A percentile compares a stretch with the other conserved stretches of the same genome.
phyloP scores from a whole-genome alignment of 2,797 vertebrate species.

The Melanotaenia nigrans region DNA sequence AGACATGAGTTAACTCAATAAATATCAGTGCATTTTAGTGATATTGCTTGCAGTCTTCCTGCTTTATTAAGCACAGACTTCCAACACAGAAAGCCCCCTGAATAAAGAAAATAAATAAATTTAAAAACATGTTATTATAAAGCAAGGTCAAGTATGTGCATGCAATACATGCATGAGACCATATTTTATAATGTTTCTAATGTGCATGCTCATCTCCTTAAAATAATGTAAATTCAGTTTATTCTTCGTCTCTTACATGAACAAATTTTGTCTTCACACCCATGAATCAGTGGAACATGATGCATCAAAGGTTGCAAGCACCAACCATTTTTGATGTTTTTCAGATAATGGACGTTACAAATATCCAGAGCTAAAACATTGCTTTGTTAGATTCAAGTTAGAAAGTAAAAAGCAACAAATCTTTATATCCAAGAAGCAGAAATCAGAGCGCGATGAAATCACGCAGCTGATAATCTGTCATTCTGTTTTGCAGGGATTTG shows the following conservation, averaged over 20 bases:
- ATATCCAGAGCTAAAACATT: neutral
- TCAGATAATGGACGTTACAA: neutral
- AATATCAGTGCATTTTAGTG: neutral
- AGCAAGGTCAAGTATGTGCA: neutral
- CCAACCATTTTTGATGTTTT: neutral
- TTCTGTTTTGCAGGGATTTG: constrained; percentile 1
- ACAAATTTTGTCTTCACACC: neutral
- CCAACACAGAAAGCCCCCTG: neutral
- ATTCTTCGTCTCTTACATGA: neutral
- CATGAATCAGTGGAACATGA: neutral
- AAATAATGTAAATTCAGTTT: neutral
- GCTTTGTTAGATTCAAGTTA: neutral
- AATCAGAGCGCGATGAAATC: neutral
- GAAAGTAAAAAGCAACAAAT: constrained; percentile 10
- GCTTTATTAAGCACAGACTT: neutral
- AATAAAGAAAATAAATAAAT: neutral
- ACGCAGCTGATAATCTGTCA: neutral
- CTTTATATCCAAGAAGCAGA: neutral
- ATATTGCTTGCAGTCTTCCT: neutral
- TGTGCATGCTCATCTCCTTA: neutral
- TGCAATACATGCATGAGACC: neutral
- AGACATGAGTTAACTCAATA: neutral
- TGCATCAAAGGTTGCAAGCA: neutral
- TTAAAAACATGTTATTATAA: neutral
- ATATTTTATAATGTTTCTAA: neutral